These are phyloP conservation scores for Plebejus melissa DNA, from an alignment of 2,888 invertebrate genomes.

Conservation along the genomic window DNA sequence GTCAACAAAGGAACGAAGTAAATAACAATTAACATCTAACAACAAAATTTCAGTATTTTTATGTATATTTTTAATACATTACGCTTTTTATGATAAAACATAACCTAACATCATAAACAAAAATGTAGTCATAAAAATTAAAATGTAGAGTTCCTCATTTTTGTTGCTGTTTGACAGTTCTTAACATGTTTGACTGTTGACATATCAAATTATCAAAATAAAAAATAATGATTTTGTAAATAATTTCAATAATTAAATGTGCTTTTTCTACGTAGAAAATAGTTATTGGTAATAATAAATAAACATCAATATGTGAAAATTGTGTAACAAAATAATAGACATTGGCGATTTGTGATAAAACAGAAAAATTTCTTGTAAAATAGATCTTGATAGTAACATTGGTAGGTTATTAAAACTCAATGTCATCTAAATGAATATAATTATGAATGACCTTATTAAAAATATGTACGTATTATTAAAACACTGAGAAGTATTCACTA, in stretches of 20 bases:
- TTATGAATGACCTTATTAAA: slow-evolving; percentile 6
- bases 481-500: background rate
- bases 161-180: background rate
- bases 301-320: no score
- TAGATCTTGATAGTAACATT: background rate
- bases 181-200: background rate
- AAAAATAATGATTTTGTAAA: no score
- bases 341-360: background rate
- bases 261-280: no score
- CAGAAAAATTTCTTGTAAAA: background rate
- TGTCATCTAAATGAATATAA: background rate
- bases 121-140: background rate
- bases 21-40: slow-evolving; percentile 30
- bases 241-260: no score
- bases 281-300: no score
- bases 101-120: background rate
- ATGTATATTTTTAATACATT: background rate
- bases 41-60: background rate
- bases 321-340: no score
- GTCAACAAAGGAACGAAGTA: slow-evolving; percentile 54
- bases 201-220: background rate
- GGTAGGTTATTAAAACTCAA: background rate
- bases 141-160: background rate
- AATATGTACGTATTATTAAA: background rate
- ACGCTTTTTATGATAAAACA: background rate